A percentile compares a stretch with the other conserved stretches of the same genome.
These are phyloP conservation scores for Lepus timidus DNA, from an alignment of 2,113 vertebrate genomes.

Conservation along the genomic window DNA sequence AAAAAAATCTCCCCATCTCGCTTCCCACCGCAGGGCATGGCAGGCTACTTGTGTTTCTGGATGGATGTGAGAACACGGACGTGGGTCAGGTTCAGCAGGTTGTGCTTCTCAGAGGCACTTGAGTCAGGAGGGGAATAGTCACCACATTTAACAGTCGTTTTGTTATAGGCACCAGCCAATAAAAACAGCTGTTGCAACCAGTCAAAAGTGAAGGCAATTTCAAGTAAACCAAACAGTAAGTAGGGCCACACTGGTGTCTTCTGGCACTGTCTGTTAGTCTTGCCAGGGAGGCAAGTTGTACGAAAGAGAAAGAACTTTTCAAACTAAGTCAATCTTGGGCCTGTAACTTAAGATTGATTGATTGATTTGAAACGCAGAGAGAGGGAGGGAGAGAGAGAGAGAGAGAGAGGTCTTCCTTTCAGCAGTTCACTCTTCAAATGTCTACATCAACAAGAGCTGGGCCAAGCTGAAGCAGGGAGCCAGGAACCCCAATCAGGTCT, in stretches of 20 bases:
- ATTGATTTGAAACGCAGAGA: too few species aligned
- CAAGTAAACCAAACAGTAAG: neutral
- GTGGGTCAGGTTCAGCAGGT: neutral
- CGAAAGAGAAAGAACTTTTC: neutral
- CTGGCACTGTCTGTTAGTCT: accelerated
- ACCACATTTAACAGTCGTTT: neutral
- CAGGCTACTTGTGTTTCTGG: neutral
- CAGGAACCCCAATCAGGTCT: too few species aligned
- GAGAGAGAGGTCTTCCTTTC: too few species aligned
- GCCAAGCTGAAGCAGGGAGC: too few species aligned
- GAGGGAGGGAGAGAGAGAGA: too few species aligned
- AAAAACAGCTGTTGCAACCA: neutral
- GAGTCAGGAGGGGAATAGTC: neutral
- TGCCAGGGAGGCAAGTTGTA: neutral
- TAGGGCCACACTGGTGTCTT: neutral
- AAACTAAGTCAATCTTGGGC: neutral
- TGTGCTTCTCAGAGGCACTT: neutral
- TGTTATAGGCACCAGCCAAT: neutral
- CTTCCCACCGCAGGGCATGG: neutral
- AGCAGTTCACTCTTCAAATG: too few species aligned
- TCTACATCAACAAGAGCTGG: too few species aligned
- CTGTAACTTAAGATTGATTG: too few species aligned
- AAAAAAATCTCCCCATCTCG: neutral
- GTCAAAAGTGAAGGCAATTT: neutral
- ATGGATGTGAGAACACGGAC: accelerated